phyloP scores from a whole-genome alignment of 2,797 vertebrate species.

The Falco rusticolus region DNA sequence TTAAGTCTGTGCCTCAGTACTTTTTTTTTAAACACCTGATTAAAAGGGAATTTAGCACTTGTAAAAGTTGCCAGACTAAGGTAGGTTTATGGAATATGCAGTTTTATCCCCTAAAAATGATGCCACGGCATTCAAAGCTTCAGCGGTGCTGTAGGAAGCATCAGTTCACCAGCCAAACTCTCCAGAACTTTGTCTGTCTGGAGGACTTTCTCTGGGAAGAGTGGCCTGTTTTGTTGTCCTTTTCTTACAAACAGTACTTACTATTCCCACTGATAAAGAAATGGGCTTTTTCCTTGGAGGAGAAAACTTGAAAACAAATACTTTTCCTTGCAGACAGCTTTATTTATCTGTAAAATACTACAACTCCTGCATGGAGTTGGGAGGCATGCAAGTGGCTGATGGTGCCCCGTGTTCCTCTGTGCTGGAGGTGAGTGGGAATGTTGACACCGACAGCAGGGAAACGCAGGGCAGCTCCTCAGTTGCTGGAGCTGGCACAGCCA shows the following conservation, averaged over 20 bases:
- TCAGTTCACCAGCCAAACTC: not conserved
- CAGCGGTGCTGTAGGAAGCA: not conserved
- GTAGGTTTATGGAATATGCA: not conserved
- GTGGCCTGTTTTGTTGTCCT: not conserved
- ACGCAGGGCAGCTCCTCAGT: not conserved
- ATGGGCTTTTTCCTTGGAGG: not conserved
- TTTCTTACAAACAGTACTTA: not conserved
- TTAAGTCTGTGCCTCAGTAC: not conserved
- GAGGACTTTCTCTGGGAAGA: not conserved
- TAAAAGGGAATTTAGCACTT: not conserved
- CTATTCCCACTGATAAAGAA: not conserved
- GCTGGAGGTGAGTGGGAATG: not conserved
- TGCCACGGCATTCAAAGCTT: not conserved
- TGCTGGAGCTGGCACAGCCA: not conserved
- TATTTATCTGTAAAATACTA: not conserved
- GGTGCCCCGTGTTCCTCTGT: rapidly evolving
- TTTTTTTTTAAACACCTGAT: not conserved
- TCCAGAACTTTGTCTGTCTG: not conserved
- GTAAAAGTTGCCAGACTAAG: not conserved
- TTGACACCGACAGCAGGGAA: not conserved
- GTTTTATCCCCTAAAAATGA: not conserved
- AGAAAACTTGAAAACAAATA: not conserved
- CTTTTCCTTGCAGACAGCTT: not conserved
- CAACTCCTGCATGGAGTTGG: rapidly evolving
- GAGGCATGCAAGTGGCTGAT: not conserved